phyloP scores from a whole-genome alignment of 2,797 vertebrate genomes.

The Merluccius polli region DNA sequence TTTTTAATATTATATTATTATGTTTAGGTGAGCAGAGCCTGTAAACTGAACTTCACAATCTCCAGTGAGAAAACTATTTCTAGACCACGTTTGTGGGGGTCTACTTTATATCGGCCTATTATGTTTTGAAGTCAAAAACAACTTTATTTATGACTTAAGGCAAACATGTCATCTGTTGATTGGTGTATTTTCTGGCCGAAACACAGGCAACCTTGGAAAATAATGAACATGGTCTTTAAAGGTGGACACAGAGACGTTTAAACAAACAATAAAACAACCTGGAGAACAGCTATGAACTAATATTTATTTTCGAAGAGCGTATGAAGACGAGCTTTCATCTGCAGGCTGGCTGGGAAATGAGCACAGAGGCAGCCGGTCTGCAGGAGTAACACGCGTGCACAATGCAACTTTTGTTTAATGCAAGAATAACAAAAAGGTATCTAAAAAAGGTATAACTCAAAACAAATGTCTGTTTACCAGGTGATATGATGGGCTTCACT shows the following conservation, averaged over 20 bases:
- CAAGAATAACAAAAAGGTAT: not conserved
- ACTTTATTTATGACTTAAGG: too few species aligned
- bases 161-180: not conserved
- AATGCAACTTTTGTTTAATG: not conserved
- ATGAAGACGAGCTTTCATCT: not conserved
- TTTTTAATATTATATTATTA: not conserved
- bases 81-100: not conserved
- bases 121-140: not conserved
- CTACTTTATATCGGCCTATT: not conserved
- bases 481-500: not conserved
- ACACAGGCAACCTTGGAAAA: not conserved
- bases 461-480: not conserved
- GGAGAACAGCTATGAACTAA: not conserved
- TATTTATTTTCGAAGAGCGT: not conserved
- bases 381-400: not conserved
- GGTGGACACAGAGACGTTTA: too few species aligned
- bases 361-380: not conserved
- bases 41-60: not conserved
- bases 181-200: not conserved
- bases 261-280: not conserved
- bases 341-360: not conserved
- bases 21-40: not conserved
- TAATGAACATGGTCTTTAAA: too few species aligned
- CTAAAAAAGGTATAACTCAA: not conserved
- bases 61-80: not conserved